phyloP scores from a whole-genome alignment of 2,888 invertebrate genomes.

The Operophtera brumata region DNA sequence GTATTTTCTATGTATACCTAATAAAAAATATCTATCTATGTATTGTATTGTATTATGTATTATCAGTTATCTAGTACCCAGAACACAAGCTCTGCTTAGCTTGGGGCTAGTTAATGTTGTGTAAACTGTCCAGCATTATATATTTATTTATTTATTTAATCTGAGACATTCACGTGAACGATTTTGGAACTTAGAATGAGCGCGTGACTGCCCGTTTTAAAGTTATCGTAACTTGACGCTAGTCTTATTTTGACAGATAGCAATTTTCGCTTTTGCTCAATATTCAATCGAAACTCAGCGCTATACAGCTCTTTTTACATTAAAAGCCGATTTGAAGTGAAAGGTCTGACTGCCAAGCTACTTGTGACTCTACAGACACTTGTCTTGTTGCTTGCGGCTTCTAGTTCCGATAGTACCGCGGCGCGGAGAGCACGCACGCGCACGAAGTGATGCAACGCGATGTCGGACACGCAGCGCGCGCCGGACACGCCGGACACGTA shows the following conservation, averaged over 20 bases:
- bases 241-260: not conserved
- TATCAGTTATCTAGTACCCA: too few relatives aligned
- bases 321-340: constrained; percentile 3
- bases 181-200: not conserved
- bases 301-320: not conserved
- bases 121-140: too few relatives aligned
- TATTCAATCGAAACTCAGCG: not conserved
- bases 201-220: not conserved
- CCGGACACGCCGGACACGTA: constrained; percentile 39
- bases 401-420: constrained; percentile 13
- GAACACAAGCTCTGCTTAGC: too few relatives aligned
- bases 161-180: not conserved
- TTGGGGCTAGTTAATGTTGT: too few relatives aligned
- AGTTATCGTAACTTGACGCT: not conserved
- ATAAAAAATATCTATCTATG: too few relatives aligned
- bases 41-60: too few relatives aligned
- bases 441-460: constrained; percentile 36
- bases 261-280: not conserved
- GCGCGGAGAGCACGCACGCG: constrained; percentile 25
- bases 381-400: not conserved
- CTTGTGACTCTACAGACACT: not conserved
- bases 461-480: constrained; percentile 41
- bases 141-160: too few relatives aligned
- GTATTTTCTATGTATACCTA: too few relatives aligned
- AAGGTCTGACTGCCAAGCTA: constrained; percentile 1